A percentile compares a stretch with the other conserved stretches of the same genome.
Evolutionary conservation across 2,113 vertebrate species (phyloP).

Genomic region (Psophia crepitans): DNA sequence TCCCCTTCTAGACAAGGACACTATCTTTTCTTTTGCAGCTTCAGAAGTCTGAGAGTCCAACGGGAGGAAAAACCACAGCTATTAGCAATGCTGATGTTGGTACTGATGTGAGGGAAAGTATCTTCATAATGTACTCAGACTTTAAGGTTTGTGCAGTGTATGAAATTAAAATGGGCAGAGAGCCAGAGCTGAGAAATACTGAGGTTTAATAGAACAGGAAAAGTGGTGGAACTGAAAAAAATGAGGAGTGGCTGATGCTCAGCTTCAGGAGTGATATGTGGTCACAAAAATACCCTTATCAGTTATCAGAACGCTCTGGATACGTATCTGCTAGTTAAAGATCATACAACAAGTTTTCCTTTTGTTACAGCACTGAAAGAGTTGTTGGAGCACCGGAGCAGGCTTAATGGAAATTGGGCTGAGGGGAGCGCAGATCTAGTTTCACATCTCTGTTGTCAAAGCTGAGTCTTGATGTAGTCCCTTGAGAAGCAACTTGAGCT

Average conservation of each 20-base stretch:
- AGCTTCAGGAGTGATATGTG: accelerated
- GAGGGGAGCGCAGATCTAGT: background rate
- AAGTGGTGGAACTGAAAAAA: background rate
- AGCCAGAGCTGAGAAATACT: background rate
- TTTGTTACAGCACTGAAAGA: background rate
- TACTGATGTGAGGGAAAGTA: background rate
- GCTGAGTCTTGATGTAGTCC: background rate
- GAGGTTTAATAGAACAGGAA: background rate
- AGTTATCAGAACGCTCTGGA: accelerated
- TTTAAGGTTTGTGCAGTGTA: background rate
- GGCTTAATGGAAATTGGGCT: background rate
- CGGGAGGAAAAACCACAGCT: background rate
- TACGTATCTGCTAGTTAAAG: background rate
- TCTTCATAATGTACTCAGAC: background rate
- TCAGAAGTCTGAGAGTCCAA: background rate
- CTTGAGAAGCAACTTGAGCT: background rate
- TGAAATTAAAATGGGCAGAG: background rate
- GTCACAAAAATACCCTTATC: background rate
- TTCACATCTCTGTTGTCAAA: background rate
- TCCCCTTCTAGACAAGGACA: background rate
- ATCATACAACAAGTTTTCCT: background rate
- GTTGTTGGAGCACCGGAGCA: background rate
- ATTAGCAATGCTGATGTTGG: background rate
- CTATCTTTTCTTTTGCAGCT: background rate
- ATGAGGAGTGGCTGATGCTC: background rate